Evolutionary conservation across 2,113 vertebrate species (phyloP).

Genomic region (Gorsachius goisagi): DNA sequence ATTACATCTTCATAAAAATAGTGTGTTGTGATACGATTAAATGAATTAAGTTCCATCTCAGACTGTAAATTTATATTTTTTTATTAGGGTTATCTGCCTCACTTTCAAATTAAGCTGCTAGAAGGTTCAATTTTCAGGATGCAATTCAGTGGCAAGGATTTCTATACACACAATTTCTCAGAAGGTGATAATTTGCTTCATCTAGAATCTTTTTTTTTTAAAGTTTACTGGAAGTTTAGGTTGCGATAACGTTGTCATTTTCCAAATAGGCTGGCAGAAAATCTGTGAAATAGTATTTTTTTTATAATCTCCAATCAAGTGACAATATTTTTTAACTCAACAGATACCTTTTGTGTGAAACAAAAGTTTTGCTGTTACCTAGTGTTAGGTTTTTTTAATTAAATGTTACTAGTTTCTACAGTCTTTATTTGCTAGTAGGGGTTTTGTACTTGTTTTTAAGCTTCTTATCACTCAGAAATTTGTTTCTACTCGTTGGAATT

Average conservation of each 20-base stretch:
- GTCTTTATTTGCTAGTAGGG: background rate
- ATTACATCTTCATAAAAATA: background rate
- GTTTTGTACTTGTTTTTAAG: background rate
- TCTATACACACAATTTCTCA: background rate
- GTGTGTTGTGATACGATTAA: background rate
- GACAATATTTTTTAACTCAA: background rate
- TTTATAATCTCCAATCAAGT: background rate
- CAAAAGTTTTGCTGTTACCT: background rate
- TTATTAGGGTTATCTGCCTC: conserved; percentile 9
- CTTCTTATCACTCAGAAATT: background rate
- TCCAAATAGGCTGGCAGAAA: background rate
- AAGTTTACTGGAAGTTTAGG: conserved; percentile 3
- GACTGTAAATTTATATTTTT: background rate
- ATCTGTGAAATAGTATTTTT: background rate
- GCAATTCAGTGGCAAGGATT: background rate
- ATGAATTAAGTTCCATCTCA: conserved; percentile 21
- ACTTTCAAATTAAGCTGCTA: conserved; percentile 38
- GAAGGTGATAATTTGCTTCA: conserved; percentile 2
- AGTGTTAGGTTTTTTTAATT: background rate
- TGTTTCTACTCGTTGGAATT: background rate
- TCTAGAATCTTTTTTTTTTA: background rate
- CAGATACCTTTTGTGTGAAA: background rate
- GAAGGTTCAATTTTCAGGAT: background rate
- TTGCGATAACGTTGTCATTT: background rate
- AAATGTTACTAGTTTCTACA: background rate